Evolutionary conservation across 1,140 invertebrate species (phyloP).

Genomic region (Trachelipus rathkii): DNA sequence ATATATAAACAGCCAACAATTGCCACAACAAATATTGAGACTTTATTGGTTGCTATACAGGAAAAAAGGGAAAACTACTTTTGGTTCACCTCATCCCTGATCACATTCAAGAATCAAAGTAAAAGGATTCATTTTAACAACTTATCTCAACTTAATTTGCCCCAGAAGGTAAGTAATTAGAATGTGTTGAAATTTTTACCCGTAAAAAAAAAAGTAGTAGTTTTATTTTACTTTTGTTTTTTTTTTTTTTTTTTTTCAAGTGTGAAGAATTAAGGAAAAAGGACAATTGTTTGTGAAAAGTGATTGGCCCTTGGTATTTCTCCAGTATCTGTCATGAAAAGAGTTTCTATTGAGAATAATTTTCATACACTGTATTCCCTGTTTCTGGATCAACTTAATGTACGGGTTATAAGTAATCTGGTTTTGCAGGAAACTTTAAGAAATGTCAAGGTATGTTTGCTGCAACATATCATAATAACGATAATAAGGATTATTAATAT

Average conservation of each 20-base stretch:
- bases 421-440: conserved; percentile 92
- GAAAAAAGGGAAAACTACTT: conserved; percentile 90
- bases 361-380: conserved; percentile 95
- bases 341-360: conserved; percentile 96
- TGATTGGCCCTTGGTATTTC: conserved; percentile 93
- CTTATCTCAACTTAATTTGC: conserved; percentile 89
- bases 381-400: conserved; percentile 86
- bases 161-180: conserved; percentile 64
- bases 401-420: conserved; percentile 73
- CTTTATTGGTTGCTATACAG: conserved; percentile 87
- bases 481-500: no score
- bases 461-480: no score
- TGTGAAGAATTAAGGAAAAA: conserved; percentile 92
- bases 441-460: conserved; percentile 76
- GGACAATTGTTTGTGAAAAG: conserved; percentile 86
- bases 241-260: conserved; percentile 50
- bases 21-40: conserved; percentile 97
- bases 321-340: conserved; percentile 98
- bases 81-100: conserved; percentile 77
- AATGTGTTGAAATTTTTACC: background rate
- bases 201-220: background rate
- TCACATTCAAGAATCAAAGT: conserved; percentile 83
- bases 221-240: no score
- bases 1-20: conserved; percentile 67
- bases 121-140: conserved; percentile 99